Evolutionary conservation across 2,113 vertebrate genomes (phyloP), one percentile per base, ranked within the genome.

Genomic region (Campylomormyrus tamandua): DNA sequence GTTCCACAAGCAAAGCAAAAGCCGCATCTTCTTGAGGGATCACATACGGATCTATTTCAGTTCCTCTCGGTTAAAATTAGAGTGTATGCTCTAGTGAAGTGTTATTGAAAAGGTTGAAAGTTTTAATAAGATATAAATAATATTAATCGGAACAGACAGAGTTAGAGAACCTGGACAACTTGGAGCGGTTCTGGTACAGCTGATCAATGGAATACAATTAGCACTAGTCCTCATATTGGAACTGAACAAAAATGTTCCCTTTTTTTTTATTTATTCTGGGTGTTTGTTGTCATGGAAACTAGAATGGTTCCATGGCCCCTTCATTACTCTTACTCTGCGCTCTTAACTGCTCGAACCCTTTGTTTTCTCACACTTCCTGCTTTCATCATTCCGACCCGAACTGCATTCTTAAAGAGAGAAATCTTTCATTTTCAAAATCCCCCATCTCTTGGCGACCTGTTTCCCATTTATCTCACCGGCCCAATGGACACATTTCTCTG

Each of bases 251-350:
- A 66, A 17, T 31, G 49, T 83, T 17, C 83, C 62, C n/a, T 56
- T 45, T 49, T 89, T 46, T n/a, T 49, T 13, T 17, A 31, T 77
- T 35, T 49, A 35, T 17, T 46, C 45, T 31, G 56, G 52, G 53
- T 49, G 58, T 74, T 49, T 70, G 89, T 90, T 90, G 89, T 86
- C 89, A 90, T 87, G 83, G 89, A 31, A 70, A 90, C 89, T 19
- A 58, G 56, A 87, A 7, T 6, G 35, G 66, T 52, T 3, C 24
- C 10, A n/a, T 74, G n/a, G 39, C 2, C 3, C 21, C 62, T 83
- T 39, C 74, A 83, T 80, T 35, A 74, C 74, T 35, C 24, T 11
- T 24, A 70, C 27, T 13, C 56, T 13, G 31, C 11, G 27, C 10
- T 42, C 80, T n/a, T 90, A 90, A 87, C 85, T 87, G 89, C 83